A percentile compares a stretch with the other conserved stretches of the same genome.
Conservation (phyloP, 2,888 invertebrate species). For the Xanthorhoe spadicearia region DNA sequence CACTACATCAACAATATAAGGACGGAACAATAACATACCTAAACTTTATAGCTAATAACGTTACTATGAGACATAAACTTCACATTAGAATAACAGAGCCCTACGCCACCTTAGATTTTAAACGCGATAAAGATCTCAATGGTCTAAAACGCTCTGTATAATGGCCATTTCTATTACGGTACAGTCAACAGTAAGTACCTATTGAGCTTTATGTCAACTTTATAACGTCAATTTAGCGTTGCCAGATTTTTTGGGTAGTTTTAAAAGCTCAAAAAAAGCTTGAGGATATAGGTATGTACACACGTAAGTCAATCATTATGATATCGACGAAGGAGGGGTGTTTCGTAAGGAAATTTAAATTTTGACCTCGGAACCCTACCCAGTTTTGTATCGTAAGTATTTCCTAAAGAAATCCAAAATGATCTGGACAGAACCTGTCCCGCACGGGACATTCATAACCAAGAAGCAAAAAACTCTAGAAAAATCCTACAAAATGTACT, state of each 20-base stretch:
- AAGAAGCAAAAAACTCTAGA: too few relatives aligned
- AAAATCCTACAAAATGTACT: too few relatives aligned
- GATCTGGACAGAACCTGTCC: too few relatives aligned
- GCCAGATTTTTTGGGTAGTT: background rate
- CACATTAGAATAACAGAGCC: slow-evolving; percentile 62
- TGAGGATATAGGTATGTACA: too few relatives aligned
- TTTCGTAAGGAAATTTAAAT: too few relatives aligned
- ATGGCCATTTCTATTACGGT: slow-evolving; percentile 56
- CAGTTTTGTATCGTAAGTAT: too few relatives aligned
- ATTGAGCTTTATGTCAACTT: background rate
- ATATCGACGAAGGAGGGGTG: too few relatives aligned
- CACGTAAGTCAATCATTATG: too few relatives aligned
- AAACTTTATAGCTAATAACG: slow-evolving; percentile 66
- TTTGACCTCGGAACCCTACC: too few relatives aligned
- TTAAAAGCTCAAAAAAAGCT: too few relatives aligned
- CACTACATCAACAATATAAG: slow-evolving; percentile 39
- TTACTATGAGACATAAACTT: slow-evolving; percentile 61
- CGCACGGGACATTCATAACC: too few relatives aligned
- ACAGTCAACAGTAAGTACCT: slow-evolving; percentile 9
- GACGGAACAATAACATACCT: slow-evolving; percentile 55
- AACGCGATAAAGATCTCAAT: slow-evolving; percentile 53
- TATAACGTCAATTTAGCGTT: background rate
- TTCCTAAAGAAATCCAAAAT: too few relatives aligned
- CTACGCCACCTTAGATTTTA: slow-evolving; percentile 58
- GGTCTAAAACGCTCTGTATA: slow-evolving; percentile 63